Conservation (phyloP, 2,888 invertebrate species). For the Pristionchus exspectatus region DNA sequence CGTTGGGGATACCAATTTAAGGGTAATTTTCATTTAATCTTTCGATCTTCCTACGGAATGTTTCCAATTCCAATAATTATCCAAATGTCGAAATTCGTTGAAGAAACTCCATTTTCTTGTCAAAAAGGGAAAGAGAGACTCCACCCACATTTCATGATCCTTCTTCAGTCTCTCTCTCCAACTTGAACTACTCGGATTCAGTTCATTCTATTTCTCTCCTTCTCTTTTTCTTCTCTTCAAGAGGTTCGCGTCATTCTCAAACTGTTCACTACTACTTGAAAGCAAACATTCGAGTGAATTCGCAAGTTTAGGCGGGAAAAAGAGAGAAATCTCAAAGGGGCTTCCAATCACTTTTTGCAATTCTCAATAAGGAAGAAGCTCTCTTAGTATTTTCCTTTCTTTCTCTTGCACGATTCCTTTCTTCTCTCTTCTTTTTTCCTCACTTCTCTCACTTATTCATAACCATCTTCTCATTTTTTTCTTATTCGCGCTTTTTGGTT, state of each 20-base stretch:
- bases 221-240: slow-evolving; percentile 7
- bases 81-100: neutral
- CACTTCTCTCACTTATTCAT: neutral
- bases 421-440: neutral
- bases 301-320: neutral
- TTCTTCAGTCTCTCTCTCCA: neutral
- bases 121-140: neutral
- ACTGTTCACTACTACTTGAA: neutral
- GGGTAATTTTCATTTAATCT: neutral
- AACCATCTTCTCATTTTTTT: neutral
- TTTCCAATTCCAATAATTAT: neutral
- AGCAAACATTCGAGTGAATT: slow-evolving; percentile 1
- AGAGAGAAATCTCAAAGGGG: slow-evolving; percentile 29
- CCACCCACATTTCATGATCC: slow-evolving; percentile 11
- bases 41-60: neutral
- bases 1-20: neutral
- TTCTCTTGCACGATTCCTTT: neutral
- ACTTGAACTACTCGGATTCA: neutral
- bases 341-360: slow-evolving; percentile 29
- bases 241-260: neutral
- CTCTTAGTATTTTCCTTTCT: neutral
- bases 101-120: neutral
- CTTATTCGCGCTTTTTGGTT: neutral
- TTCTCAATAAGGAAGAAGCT: slow-evolving; percentile 15
- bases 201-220: neutral